Evolutionary conservation across 2,797 vertebrate genomes (phyloP).

Genomic region (Rallus crepitans): DNA sequence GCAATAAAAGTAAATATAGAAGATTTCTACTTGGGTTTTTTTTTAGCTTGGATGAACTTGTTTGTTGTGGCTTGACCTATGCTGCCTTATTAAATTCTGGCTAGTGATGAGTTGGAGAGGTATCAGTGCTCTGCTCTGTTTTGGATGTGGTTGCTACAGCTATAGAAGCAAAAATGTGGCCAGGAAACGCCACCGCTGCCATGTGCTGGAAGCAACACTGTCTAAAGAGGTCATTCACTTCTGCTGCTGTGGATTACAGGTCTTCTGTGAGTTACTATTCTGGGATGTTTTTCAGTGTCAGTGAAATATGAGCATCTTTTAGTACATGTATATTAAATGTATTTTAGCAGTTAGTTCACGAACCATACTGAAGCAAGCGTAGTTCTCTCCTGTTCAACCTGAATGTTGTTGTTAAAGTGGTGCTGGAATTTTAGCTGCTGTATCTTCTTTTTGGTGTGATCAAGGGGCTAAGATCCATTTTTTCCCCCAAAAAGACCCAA

Average conservation of each 20-base stretch:
- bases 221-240: background rate
- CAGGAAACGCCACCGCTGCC: background rate
- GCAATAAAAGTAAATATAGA: background rate
- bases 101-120: background rate
- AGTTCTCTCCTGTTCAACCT: background rate
- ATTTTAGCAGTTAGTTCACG: background rate
- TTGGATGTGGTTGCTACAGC: background rate
- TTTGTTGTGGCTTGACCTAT: background rate
- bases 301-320: background rate
- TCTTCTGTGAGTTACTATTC: background rate
- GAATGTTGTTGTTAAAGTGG: background rate
- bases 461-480: background rate
- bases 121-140: background rate
- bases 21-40: background rate
- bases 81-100: background rate
- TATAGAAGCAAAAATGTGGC: background rate
- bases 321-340: background rate
- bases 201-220: accelerated
- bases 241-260: background rate
- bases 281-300: background rate
- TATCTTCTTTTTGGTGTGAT: background rate
- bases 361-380: background rate
- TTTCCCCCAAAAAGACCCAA: background rate
- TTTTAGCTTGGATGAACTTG: background rate
- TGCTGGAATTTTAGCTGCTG: background rate